Evolutionary conservation across 2,797 vertebrate genomes (phyloP), one percentile per base, ranked within the genome.

Genomic region (Sebastes vulpes): DNA sequence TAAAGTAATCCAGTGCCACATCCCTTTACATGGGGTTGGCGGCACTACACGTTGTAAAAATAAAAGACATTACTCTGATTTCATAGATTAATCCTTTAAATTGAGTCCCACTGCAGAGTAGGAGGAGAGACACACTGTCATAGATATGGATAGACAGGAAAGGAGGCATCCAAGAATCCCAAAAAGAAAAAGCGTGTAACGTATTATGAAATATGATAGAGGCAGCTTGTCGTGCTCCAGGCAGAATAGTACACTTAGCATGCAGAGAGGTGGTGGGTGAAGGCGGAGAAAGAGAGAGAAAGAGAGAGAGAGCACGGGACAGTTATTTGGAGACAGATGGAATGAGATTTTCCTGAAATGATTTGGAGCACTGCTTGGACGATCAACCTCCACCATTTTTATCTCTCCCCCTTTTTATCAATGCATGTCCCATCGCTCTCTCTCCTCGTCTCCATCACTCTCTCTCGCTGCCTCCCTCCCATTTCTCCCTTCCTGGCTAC

Each of bases 291-390:
- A 53, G 56, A 38, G 25, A 9, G 26, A 11, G 29, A 23, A 12
- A 7, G 25, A 38, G 60, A 10, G 20, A 23, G 42, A 7, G 29
- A 16, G 56, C 38, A 72, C 9, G 31, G 72, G 60, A 79, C 31
- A 66, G 35, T 48, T 73, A 61, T 77, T 83, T 70, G 56, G 73
- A 86, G 68, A 86, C 74, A 75, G 77, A 90, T 72, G 85, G 75
- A 83, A 80, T 67, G 68, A 86, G 77, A 84, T 87, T 83, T 87
- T 78, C 72, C 83, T 79, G 52, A 77, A 89, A 83, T 42, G 73
- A 78, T 85, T 89, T 60, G 42, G 58, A 90, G 75, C 63, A 4
- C 7, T 4, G n/a, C 57, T 63, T 59, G 75, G 77, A 72, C 5
- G 18, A 83, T 66, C 75, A 57, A 25, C 77, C 61, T 9, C 42